Evolutionary conservation across 2,888 invertebrate species (phyloP).

Genomic region (Acleris holmiana): DNA sequence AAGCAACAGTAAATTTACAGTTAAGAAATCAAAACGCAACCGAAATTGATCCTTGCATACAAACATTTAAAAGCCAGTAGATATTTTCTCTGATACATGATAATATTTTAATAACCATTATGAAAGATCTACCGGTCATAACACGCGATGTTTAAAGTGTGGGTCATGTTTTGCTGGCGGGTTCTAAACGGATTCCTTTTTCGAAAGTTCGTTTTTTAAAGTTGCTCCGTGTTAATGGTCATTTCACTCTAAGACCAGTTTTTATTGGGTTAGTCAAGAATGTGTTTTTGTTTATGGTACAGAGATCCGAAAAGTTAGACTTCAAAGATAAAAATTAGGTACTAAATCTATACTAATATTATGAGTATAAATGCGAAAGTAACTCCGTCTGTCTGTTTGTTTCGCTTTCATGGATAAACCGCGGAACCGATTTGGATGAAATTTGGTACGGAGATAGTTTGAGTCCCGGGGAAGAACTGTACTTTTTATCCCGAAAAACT

Average conservation of each 20-base stretch:
- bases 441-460: no score
- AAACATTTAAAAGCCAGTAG: slow-evolving; percentile 25
- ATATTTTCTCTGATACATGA: slow-evolving; percentile 23
- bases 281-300: neutral
- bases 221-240: slow-evolving; percentile 9
- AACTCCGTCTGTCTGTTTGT: no score
- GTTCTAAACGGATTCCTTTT: slow-evolving; percentile 45
- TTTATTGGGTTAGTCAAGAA: slow-evolving; percentile 22
- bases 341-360: no score
- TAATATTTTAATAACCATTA: slow-evolving; percentile 35
- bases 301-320: no score
- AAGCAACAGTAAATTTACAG: slow-evolving; percentile 38
- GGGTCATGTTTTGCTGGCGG: slow-evolving; percentile 42
- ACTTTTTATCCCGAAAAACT: no score
- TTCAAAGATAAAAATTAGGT: no score
- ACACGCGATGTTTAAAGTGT: neutral
- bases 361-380: no score
- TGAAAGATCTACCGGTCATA: slow-evolving; percentile 42
- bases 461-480: no score
- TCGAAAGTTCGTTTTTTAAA: slow-evolving; percentile 47
- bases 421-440: no score
- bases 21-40: slow-evolving; percentile 19
- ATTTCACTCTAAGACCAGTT: slow-evolving; percentile 35
- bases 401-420: no score
- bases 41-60: slow-evolving; percentile 48